A percentile compares a stretch with the other conserved stretches of the same genome.
These are phyloP conservation scores for Pterois miles DNA, from an alignment of 2,797 vertebrate species.

Conservation along the genomic window DNA sequence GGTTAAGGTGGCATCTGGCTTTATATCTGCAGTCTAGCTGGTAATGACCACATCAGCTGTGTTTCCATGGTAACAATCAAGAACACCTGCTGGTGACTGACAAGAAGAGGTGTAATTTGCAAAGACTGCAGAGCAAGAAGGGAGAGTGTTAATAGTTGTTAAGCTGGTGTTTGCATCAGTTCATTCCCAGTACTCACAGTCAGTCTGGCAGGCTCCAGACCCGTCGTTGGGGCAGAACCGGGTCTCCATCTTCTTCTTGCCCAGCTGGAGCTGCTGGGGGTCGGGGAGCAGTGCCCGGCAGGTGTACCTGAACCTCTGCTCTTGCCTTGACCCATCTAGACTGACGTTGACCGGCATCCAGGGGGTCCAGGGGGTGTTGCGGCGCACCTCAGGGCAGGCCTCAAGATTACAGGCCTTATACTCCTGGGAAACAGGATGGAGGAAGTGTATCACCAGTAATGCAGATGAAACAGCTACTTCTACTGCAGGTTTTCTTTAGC, in stretches of 20 bases:
- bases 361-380: conserved; percentile 96
- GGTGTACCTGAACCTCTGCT: conserved; percentile 95
- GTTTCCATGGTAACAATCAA: neutral
- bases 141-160: neutral
- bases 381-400: conserved; percentile 92
- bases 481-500: neutral
- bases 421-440: conserved; percentile 80
- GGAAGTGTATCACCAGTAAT: neutral
- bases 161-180: neutral
- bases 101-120: neutral
- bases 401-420: conserved; percentile 94
- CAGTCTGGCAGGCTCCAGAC: conserved; percentile 89
- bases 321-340: conserved; percentile 90
- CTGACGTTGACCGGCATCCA: conserved; percentile 96
- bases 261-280: conserved; percentile 93
- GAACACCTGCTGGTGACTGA: neutral
- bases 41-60: conserved; percentile 6
- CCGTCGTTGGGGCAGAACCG: conserved; percentile 91
- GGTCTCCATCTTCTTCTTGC: conserved; percentile 92
- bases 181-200: conserved; percentile 87
- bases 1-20: neutral
- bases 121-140: neutral
- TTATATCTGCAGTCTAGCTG: neutral
- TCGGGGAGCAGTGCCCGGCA: conserved; percentile 92
- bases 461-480: neutral